Percentiles rank a stretch among this genome's conserved stretches.
Conservation (phyloP, 37 sponge, comb jelly and placozoan species). For the Oopsacas minuta region DNA sequence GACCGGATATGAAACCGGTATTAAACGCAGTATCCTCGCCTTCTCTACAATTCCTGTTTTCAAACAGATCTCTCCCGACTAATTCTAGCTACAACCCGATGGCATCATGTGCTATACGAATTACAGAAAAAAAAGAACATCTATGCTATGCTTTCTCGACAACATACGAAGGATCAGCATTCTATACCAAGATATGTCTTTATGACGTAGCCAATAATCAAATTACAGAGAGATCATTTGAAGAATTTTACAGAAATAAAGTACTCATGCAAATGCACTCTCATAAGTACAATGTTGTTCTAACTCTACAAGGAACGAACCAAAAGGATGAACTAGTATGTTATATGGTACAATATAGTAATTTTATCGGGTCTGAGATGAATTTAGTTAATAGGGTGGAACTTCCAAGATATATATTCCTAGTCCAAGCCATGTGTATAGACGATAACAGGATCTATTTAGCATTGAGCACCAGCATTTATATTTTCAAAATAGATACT, state of each 20-base stretch:
- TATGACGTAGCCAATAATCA: not conserved
- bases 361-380: not conserved
- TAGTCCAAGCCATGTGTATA: not conserved
- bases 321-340: not conserved
- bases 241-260: not conserved
- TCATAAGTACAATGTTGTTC: not conserved
- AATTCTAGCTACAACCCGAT: slow-evolving; percentile 13
- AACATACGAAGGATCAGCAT: not conserved
- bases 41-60: not conserved
- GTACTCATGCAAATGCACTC: not conserved
- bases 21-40: not conserved
- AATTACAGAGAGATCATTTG: not conserved
- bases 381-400: not conserved
- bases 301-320: not conserved
- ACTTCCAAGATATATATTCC: not conserved
- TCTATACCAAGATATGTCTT: not conserved
- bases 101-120: not conserved
- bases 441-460: not conserved
- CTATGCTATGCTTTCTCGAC: slow-evolving; percentile 7
- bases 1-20: not conserved
- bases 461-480: not conserved
- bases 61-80: not conserved
- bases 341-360: not conserved
- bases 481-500: not conserved
- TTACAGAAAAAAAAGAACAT: not conserved